Evolutionary conservation across 2,113 vertebrate genomes (phyloP).

Genomic region (Aplodontia rufa): DNA sequence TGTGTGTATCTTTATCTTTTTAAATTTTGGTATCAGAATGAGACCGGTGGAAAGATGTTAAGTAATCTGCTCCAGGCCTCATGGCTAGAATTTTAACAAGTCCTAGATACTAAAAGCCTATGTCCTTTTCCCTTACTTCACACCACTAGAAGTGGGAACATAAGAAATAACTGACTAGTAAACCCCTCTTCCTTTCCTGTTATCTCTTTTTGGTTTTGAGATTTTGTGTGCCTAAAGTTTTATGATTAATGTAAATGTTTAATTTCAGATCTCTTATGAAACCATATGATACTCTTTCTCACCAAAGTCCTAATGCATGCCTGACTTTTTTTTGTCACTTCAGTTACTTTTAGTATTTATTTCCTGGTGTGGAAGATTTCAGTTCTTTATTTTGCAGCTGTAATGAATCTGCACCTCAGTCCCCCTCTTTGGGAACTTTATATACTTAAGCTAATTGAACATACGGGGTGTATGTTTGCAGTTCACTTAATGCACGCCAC

Average conservation of each 20-base stretch:
- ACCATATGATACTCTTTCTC: background rate
- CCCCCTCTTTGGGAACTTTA: background rate
- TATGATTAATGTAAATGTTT: background rate
- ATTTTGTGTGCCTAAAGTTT: background rate
- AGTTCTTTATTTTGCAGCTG: background rate
- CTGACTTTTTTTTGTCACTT: background rate
- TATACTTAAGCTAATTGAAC: background rate
- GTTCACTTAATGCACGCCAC: background rate
- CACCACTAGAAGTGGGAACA: too few species aligned
- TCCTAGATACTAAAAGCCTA: background rate
- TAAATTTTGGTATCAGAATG: background rate
- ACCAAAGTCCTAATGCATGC: background rate
- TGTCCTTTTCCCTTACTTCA: background rate
- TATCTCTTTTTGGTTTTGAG: conserved; percentile 18
- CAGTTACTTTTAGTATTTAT: background rate
- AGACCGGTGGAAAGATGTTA: background rate
- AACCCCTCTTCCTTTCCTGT: background rate
- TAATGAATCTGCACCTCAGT: background rate
- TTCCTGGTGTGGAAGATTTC: background rate
- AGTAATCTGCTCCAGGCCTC: background rate
- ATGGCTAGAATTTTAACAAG: background rate
- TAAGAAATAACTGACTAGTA: background rate
- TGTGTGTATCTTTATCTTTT: background rate
- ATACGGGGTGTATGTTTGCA: background rate
- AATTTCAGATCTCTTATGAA: background rate